Conservation (phyloP, 2,888 invertebrate species). For the Volucella zonaria region DNA sequence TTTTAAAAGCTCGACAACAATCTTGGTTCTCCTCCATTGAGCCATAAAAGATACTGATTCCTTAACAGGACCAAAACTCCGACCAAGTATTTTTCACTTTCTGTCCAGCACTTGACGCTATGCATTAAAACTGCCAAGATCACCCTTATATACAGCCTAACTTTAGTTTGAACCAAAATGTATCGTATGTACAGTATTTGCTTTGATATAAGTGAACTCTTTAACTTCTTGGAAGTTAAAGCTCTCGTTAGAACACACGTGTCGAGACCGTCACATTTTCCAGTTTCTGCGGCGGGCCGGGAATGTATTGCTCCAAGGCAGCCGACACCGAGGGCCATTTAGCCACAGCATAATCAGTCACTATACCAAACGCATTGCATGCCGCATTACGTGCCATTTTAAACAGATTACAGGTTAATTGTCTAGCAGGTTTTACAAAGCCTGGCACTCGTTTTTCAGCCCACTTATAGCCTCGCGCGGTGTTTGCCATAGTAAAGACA, state of each 20-base stretch:
- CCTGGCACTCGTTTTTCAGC: conserved; percentile 88
- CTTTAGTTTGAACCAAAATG: no score
- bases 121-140: no score
- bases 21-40: no score
- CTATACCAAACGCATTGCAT: conserved; percentile 83
- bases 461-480: conserved; percentile 86
- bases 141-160: no score
- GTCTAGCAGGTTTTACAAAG: conserved; percentile 86
- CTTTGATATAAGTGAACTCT: no score
- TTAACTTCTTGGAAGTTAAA: no score
- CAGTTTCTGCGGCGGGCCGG: conserved; percentile 87
- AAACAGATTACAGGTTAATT: conserved; percentile 85
- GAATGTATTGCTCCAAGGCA: conserved; percentile 88
- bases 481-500: conserved; percentile 85
- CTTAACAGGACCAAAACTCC: no score
- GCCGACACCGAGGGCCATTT: conserved; percentile 84
- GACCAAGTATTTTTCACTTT: no score
- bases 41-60: no score
- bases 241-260: conserved; percentile 79
- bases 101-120: no score
- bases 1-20: no score
- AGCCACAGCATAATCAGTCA: conserved; percentile 83
- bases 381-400: conserved; percentile 84
- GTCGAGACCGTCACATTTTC: conserved; percentile 83
- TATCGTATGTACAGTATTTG: no score